Evolutionary conservation across 2,113 vertebrate genomes (phyloP).

Genomic region (Lepisosteus oculatus): DNA sequence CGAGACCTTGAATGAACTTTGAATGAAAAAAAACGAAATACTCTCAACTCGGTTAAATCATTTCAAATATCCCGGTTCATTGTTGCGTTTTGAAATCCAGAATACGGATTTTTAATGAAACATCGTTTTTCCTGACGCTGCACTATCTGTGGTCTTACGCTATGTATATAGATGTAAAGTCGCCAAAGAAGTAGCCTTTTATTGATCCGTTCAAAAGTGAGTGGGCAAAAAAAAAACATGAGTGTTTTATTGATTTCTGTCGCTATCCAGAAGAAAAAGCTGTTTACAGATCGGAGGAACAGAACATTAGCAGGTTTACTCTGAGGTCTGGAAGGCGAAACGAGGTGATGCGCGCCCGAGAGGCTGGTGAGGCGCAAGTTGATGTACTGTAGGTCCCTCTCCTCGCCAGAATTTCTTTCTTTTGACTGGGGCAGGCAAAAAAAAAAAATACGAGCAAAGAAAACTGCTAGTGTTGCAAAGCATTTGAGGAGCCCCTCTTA

Average conservation of each 20-base stretch:
- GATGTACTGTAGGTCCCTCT: neutral
- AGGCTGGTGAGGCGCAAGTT: constrained; percentile 12
- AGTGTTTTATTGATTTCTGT: constrained; percentile 20
- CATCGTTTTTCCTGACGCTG: neutral
- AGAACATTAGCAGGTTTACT: constrained; percentile 10
- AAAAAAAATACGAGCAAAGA: constrained; percentile 4
- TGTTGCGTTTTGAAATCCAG: neutral
- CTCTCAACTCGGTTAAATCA: neutral
- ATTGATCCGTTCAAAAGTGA: constrained; percentile 15
- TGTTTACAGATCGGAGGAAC: constrained; percentile 4
- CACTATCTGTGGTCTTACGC: neutral
- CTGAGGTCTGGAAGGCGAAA: constrained; percentile 17
- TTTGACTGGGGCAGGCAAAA: neutral
- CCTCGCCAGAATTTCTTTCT: neutral
- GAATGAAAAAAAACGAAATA: neutral
- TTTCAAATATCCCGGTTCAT: neutral
- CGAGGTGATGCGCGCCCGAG: constrained; percentile 15
- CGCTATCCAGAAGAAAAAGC: constrained; percentile 4
- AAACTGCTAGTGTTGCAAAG: constrained; percentile 1
- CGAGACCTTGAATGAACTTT: neutral
- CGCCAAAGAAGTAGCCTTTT: constrained; percentile 12
- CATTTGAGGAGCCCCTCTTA: neutral
- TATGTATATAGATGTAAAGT: constrained; percentile 15
- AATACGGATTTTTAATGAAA: neutral
- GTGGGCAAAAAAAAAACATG: constrained; percentile 3